A percentile compares a stretch with the other conserved stretches of the same genome.
These are phyloP conservation scores for Percopsis transmontana DNA, from an alignment of 2,113 vertebrate species.

Conservation along the genomic window DNA sequence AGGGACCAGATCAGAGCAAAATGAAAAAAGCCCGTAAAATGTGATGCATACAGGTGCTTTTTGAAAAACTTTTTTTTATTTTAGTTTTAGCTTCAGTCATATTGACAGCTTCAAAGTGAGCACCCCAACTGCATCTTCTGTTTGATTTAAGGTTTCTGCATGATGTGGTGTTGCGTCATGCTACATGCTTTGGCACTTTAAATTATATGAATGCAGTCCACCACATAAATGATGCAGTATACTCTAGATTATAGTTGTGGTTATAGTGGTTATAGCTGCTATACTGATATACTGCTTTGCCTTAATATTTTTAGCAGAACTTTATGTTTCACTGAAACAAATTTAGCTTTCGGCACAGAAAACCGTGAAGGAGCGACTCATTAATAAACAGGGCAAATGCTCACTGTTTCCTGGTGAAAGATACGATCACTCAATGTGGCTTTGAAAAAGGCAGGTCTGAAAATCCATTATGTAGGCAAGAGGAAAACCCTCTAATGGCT, in stretches of 20 bases:
- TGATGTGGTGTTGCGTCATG: constrained; percentile 28
- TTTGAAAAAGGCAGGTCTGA: constrained; percentile 1
- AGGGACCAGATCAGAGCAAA: constrained; percentile 61
- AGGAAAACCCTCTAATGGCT: constrained; percentile 9
- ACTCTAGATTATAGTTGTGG: constrained; percentile 19
- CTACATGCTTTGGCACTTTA: constrained; percentile 13
- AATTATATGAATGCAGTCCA: constrained; percentile 23
- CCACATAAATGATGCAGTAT: constrained; percentile 25
- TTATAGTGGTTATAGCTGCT: no score
- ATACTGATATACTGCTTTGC: not conserved
- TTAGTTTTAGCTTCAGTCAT: constrained; percentile 22
- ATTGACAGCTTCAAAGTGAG: constrained; percentile 47
- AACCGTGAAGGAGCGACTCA: constrained; percentile 28
- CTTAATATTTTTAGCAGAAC: constrained; percentile 7
- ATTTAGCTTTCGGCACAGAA: constrained; percentile 19
- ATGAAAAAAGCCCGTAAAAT: constrained; percentile 38
- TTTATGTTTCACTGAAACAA: constrained; percentile 27
- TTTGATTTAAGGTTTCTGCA: not conserved
- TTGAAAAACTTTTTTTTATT: constrained; percentile 11
- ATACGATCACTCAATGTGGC: not conserved
- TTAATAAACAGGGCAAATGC: constrained; percentile 18
- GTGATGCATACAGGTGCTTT: constrained; percentile 54
- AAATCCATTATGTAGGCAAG: constrained; percentile 21
- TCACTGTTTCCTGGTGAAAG: constrained; percentile 24
- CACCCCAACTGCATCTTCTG: constrained; percentile 19